Conservation (phyloP, 2,113 vertebrate genomes). For the Anguilla rostrata region DNA sequence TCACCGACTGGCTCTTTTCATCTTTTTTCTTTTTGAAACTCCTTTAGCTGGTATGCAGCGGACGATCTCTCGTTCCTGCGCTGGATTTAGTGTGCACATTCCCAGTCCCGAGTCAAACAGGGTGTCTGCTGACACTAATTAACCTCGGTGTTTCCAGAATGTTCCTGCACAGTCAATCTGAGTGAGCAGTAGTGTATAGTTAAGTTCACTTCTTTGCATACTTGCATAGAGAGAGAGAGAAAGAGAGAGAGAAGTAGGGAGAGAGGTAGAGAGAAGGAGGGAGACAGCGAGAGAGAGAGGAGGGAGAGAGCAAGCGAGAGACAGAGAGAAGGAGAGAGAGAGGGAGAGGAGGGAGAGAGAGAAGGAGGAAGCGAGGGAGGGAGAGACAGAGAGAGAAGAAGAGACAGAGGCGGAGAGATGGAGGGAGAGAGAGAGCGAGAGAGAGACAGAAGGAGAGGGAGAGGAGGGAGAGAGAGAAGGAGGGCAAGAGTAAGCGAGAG, state of each 20-base stretch:
- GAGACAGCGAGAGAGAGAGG: too few relatives aligned
- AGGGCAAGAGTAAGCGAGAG: not conserved
- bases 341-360: not conserved
- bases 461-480: not conserved
- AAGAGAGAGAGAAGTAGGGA: not conserved
- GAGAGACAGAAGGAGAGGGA: not conserved
- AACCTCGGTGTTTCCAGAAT: not conserved
- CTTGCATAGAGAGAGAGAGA: not conserved
- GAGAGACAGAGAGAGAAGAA: not conserved
- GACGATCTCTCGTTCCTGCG: not conserved
- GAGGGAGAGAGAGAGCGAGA: not conserved
- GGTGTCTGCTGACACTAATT: not conserved
- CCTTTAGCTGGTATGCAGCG: not conserved
- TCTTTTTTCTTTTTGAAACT: not conserved
- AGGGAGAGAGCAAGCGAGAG: too few relatives aligned
- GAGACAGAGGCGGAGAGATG: not conserved
- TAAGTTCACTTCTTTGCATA: too few relatives aligned
- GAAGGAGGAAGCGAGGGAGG: not conserved
- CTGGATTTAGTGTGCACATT: not conserved
- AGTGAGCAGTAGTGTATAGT: too few relatives aligned
- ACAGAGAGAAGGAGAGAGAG: not conserved
- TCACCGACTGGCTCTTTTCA: not conserved
- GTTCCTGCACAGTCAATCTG: not conserved
- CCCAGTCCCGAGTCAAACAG: not conserved
- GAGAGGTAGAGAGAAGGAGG: too few relatives aligned